A percentile compares a stretch with the other conserved stretches of the same genome.
Conservation (phyloP, 2,797 vertebrate genomes). For the Trematocara caparti region DNA sequence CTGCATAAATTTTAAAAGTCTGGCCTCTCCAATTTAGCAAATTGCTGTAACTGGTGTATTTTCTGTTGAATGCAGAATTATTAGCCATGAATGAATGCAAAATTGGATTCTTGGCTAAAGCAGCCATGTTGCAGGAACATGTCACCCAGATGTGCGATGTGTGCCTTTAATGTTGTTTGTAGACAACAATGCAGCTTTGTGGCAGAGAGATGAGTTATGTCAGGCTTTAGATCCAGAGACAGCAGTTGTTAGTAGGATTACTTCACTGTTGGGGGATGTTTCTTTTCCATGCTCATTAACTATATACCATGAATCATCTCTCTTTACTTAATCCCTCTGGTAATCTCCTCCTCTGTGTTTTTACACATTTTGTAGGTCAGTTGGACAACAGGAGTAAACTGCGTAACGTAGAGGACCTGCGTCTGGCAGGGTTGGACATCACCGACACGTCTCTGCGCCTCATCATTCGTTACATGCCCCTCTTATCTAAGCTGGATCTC, state of each 20-base stretch:
- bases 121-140: neutral
- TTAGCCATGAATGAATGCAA: neutral
- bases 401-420: constrained; percentile 89
- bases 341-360: neutral
- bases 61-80: neutral
- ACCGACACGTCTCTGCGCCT: constrained; percentile 89
- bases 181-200: neutral
- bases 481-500: constrained; percentile 88
- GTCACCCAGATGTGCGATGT: neutral
- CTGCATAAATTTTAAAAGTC: neutral
- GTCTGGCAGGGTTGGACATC: constrained; percentile 90
- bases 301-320: neutral
- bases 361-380: constrained; percentile 78
- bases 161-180: neutral
- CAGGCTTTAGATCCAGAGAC: neutral
- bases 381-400: constrained; percentile 93
- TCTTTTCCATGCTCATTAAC: neutral
- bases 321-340: neutral
- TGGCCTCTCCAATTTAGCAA: neutral
- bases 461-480: constrained; percentile 91
- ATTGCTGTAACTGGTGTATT: neutral
- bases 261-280: neutral
- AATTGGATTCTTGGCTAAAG: neutral
- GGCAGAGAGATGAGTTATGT: neutral
- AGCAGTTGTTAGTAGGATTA: neutral